Evolutionary conservation across 2,888 invertebrate genomes (phyloP), one percentile per base, ranked within the genome.

Genomic region (Platerodrilus igneus): DNA sequence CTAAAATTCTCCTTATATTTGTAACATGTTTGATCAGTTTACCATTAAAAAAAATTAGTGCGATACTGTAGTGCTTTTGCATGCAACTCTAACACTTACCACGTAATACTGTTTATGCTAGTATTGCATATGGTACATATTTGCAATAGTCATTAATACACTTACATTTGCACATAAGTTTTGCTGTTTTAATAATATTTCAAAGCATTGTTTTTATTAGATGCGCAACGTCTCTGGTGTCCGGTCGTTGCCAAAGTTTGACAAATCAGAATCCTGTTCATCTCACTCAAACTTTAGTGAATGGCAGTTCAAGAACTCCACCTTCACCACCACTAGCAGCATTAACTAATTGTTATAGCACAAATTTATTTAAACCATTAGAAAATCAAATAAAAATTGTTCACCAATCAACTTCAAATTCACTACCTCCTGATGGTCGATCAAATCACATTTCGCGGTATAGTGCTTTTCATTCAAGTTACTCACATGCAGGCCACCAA

Each of bases 401-500:
- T 20, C 50, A 50, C 37, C 46, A 41, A 33, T 36, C 47, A 43
- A 50, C 52, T 44, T 51, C 49, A 40, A 41, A 46, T 31, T 48
- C 51, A 22, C 46, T 52, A 45, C 54, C 55, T 37, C 56, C 59
- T 26, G 55, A 53, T 40, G 52, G 53, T 28, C 55, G 57, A 22
- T 45, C 48, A 29, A 48, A 30, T 15, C 63, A 60, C 41, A 47
- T 51, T 15, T 64, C 64, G 13, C 60, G 63, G 29, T 50, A 64
- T 40, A 52, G 57, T 32, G 54, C 56, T 36, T 66, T 62, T 53
- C 64, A 62, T 40, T 21, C 32, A 29, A 22, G 35, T 44, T 37
- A 37, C 31, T 35, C 35, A 30, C 40, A 41, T 43, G 22, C 34
- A 36, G 33, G 35, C 30, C 46, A 48, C 47, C 44, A 60, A 53